Evolutionary conservation across 35 echinoderm and acorn worm species (phyloP).

Genomic region (Ophioderma brevispina): DNA sequence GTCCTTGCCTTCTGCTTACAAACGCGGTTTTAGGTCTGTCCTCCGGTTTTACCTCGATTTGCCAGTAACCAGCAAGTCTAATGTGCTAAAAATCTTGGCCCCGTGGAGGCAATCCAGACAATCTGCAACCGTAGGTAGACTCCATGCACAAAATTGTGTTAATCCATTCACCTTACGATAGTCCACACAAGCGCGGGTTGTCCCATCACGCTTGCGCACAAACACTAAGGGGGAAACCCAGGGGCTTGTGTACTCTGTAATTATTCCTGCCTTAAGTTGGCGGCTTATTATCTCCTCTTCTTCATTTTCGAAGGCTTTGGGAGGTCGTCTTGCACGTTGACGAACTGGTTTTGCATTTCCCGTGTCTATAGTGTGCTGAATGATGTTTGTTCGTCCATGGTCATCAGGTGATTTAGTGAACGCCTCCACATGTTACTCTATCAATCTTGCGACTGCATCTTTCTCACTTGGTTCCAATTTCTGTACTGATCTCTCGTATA

Average conservation of each 20-base stretch:
- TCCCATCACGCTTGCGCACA: no score
- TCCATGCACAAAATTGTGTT: conserved; percentile 14
- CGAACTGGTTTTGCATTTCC: conserved; percentile 32
- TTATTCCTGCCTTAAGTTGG: no score
- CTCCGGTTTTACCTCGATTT: conserved; percentile 47
- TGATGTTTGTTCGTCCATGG: conserved; percentile 31
- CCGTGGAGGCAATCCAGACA: conserved; percentile 34
- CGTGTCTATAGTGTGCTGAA: conserved; percentile 46
- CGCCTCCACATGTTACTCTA: neutral
- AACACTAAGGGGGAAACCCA: neutral
- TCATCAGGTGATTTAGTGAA: conserved; percentile 39
- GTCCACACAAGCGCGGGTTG: conserved; percentile 33
- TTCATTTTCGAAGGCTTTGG: conserved; percentile 27
- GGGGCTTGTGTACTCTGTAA: neutral
- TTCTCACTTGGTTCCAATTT: neutral
- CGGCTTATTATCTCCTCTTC: conserved; percentile 48
- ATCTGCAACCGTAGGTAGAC: conserved; percentile 43
- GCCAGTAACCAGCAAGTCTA: conserved; percentile 62
- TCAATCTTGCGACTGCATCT: neutral
- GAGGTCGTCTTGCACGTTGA: conserved; percentile 32
- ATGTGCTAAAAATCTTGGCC: conserved; percentile 24
- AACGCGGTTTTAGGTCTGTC: conserved; percentile 68
- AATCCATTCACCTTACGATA: conserved; percentile 35
- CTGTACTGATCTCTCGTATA: neutral
- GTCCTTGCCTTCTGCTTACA: conserved; percentile 33